Base-by-base conservation (phyloP, 2,888 invertebrate genomes). In the Adelognathus sp. region DNA sequence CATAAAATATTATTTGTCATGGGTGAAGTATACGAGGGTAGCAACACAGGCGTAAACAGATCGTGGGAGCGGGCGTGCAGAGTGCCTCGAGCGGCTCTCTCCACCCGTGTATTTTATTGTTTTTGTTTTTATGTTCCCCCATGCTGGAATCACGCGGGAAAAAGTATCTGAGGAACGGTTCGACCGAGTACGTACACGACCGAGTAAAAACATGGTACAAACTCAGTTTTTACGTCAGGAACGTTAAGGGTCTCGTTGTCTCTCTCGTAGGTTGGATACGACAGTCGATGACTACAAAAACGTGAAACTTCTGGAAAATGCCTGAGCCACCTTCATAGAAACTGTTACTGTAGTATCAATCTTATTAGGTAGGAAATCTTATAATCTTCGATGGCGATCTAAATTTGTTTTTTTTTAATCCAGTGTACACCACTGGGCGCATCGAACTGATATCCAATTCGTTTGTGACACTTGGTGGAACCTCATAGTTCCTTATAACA, bases 101-200 rank as follows among this genome's bases (percentile, higher is more conserved):
- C 18, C 50, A 66, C 29, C 50, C 61, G n/a, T 52, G 52, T 54
- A 66, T 73, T 69, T 56, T 60, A 73, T 73, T 36, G 27, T 50
- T 58, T 58, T 9, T 5, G 21, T 18, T 33, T 67, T 39, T 58
- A 66, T 58, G 50, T 29, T 5, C 27, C 9, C 33, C 3, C 21
- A 27, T 3, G 41, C 39, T 24, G n/a, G 14, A 61, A 61, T 27
- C 39, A 27, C 6, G n/a, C 9, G 21, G 7, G 18, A 21, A 11
- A 50, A 6, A 27, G 18, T 11, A 5, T 11, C 4, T 16, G 33
- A 56, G 56, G 9, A 56, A 18, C 31, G 29, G 16, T 44, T 2
- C 14, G 9, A 3, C 21, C 2, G 27, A 44, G 9, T 9, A 63
- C 44, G 14, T 36, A 24, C 9, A 21, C 46, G 21, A 46, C 9